Percentiles rank a stretch among this genome's conserved stretches.
These are phyloP conservation scores for Cotesia vestalis DNA, from an alignment of 1,140 invertebrate species.

Conservation along the genomic window DNA sequence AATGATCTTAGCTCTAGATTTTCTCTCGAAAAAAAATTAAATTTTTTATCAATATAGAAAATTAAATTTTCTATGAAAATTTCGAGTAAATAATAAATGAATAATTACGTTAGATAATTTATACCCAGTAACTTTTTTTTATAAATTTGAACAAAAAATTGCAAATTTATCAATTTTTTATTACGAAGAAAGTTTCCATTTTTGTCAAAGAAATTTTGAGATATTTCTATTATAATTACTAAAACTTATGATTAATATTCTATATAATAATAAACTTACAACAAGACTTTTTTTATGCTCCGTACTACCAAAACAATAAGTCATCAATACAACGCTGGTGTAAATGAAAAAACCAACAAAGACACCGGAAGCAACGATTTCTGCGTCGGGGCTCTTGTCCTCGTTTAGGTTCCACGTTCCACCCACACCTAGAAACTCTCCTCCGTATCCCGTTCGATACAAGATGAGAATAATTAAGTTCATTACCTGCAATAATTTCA, in stretches of 20 bases:
- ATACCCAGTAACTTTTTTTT: too few relatives aligned
- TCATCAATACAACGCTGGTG: constrained; percentile 75
- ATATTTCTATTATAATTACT: too few relatives aligned
- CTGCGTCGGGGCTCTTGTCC: constrained; percentile 83
- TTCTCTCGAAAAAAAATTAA: too few relatives aligned
- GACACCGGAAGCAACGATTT: constrained; percentile 85
- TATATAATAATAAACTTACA: constrained; percentile 54
- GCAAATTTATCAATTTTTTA: too few relatives aligned
- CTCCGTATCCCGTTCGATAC: constrained; percentile 82
- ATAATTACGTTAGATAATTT: too few relatives aligned
- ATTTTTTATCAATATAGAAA: too few relatives aligned
- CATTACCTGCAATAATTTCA: constrained; percentile 71
- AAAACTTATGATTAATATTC: not conserved
- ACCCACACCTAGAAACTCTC: constrained; percentile 83
- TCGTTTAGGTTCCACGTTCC: constrained; percentile 90
- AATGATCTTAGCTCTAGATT: too few relatives aligned
- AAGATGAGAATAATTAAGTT: constrained; percentile 83
- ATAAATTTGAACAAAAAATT: too few relatives aligned
- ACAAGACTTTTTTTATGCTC: constrained; percentile 75
- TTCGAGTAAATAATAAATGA: too few relatives aligned
- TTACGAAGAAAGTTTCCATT: too few relatives aligned
- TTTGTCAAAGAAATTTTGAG: too few relatives aligned
- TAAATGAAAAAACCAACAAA: constrained; percentile 87
- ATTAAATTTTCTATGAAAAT: too few relatives aligned
- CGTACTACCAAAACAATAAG: constrained; percentile 76